These are phyloP conservation scores for Eleginops maclovinus DNA, from an alignment of 2,113 vertebrate genomes.

Conservation along the genomic window DNA sequence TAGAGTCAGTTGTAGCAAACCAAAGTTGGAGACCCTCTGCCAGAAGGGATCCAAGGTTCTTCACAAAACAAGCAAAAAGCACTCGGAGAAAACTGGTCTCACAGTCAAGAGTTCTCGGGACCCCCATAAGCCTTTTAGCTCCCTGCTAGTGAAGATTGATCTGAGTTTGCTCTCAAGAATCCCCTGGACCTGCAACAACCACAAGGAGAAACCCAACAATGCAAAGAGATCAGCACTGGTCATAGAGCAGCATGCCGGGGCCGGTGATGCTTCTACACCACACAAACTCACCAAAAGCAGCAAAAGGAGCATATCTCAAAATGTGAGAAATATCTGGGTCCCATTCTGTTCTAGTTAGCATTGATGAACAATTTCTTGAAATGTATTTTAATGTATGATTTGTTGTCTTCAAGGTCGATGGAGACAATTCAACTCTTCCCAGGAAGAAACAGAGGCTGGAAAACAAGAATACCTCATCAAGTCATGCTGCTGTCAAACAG, in stretches of 20 bases:
- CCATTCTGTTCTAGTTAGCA: neutral
- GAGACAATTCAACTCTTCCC: conserved; percentile 64
- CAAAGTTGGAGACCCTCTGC: conserved; percentile 30
- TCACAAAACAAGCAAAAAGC: conserved; percentile 65
- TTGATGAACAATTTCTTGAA: neutral
- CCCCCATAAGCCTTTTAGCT: neutral
- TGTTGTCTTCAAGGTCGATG: conserved; percentile 73
- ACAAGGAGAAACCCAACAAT: conserved; percentile 26
- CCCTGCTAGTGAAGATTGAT: conserved; percentile 90
- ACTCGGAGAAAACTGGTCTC: conserved; percentile 52
- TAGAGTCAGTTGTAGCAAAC: conserved; percentile 70
- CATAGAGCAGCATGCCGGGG: conserved; percentile 68
- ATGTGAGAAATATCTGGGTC: conserved; percentile 45
- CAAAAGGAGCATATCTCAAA: conserved; percentile 80
- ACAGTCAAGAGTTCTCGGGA: conserved; percentile 66
- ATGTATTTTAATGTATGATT: conserved; percentile 6
- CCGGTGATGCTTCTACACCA: neutral
- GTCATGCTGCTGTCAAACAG: conserved; percentile 67
- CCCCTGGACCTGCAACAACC: conserved; percentile 69
- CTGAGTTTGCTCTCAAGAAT: conserved; percentile 87
- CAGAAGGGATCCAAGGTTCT: conserved; percentile 71
- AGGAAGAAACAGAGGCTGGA: conserved; percentile 84
- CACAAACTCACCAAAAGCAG: conserved; percentile 68
- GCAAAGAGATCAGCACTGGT: conserved; percentile 68
- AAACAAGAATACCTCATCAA: conserved; percentile 69